Evolutionary conservation across 2,888 invertebrate genomes (phyloP).

Genomic region (Baronia brevicornis): DNA sequence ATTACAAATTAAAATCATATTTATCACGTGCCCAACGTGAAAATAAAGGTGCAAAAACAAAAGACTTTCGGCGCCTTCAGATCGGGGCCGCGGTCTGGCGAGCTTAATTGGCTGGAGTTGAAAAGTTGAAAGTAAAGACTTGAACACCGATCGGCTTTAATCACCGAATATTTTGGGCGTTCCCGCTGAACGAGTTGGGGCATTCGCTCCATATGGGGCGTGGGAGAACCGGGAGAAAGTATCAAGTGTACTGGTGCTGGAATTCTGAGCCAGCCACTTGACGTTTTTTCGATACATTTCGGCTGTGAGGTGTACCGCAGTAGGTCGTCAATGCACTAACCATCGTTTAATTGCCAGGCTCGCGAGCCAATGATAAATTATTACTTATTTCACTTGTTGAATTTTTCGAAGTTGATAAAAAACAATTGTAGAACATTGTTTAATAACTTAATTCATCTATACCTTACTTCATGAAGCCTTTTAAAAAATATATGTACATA

Average conservation of each 20-base stretch:
- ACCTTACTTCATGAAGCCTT: too few relatives aligned
- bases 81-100: constrained; percentile 1
- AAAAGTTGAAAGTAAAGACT: constrained; percentile 53
- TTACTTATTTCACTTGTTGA: too few relatives aligned
- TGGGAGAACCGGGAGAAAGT: constrained; percentile 69
- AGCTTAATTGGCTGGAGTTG: constrained; percentile 51
- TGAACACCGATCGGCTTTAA: constrained; percentile 53
- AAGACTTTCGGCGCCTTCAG: neutral
- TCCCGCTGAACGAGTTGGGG: constrained; percentile 51
- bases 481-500: too few relatives aligned
- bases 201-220: constrained; percentile 54
- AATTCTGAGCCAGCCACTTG: constrained; percentile 41
- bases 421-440: too few relatives aligned
- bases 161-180: constrained; percentile 65
- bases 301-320: constrained; percentile 9
- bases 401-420: too few relatives aligned
- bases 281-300: constrained; percentile 41
- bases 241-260: constrained; percentile 40
- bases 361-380: constrained; percentile 20
- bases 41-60: constrained; percentile 10
- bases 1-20: too few relatives aligned
- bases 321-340: constrained; percentile 26
- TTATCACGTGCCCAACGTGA: constrained; percentile 12
- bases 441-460: too few relatives aligned
- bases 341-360: constrained; percentile 50